Percentiles rank a stretch among this genome's conserved stretches.
Evolutionary conservation across 2,113 vertebrate species (phyloP).

Genomic region (Anolis sagrei): DNA sequence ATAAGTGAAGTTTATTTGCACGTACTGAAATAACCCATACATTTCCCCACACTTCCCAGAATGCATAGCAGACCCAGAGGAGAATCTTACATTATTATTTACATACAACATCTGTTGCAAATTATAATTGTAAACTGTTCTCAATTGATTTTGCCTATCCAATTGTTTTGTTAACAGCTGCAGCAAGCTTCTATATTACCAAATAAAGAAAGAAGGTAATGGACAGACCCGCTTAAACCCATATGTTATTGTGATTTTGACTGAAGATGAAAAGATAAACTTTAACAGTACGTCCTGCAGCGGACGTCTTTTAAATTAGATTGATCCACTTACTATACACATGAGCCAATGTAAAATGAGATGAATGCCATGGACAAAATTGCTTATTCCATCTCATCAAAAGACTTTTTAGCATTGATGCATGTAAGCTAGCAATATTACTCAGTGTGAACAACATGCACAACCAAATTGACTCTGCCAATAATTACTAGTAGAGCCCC

Average conservation of each 20-base stretch:
- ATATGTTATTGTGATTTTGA: not conserved
- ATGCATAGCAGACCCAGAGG: not conserved
- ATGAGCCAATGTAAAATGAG: not conserved
- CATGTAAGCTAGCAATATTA: not conserved
- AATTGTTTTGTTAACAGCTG: not conserved
- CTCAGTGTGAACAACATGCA: no score
- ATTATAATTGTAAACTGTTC: not conserved
- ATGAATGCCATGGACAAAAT: not conserved
- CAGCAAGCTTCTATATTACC: not conserved
- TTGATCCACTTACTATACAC: not conserved
- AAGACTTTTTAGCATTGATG: not conserved
- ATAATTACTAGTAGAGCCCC: no score
- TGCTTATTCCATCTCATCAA: not conserved
- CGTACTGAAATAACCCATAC: not conserved
- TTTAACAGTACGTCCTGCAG: not conserved
- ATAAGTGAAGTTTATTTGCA: no score
- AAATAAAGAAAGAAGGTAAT: not conserved
- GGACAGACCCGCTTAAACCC: not conserved
- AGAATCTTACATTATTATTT: not conserved
- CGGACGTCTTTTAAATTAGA: not conserved
- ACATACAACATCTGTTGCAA: not conserved
- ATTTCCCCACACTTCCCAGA: not conserved
- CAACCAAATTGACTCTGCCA: no score
- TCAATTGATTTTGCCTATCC: not conserved
- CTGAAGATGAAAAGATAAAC: not conserved